Base-by-base conservation (phyloP, 1,140 invertebrate species). In the Ceratoteleas bidentatus region DNA sequence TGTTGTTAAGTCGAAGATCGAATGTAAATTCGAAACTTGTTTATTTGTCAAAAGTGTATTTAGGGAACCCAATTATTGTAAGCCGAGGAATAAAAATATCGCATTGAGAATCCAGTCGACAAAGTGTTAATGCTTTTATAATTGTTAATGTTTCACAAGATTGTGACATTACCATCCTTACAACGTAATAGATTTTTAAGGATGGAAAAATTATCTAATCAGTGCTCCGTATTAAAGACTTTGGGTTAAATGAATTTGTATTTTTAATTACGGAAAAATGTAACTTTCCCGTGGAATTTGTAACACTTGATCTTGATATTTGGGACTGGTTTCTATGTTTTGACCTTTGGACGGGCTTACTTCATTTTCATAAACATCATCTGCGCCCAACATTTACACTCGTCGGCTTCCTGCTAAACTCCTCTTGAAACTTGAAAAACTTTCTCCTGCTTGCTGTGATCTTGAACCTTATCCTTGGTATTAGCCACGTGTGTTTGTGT, bases 111-210 rank as follows among this genome's bases (percentile, higher is more conserved):
- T 66, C 68, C 49, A 52, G 65, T 45, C 50, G 64, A 11, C 49
- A 34, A 68, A 24, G 61, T 33, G 14, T 72, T 81, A 81, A 81
- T 81, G 72, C 15, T 60, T 81, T 72, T 81, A 58, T 81, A 81
- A 81, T 81, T 60, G 65, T 72, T 61, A 24, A 75, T 66, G 57
- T 72, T 65, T 81, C 65, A 66, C 40, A 70, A 81, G 47, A 66
- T 58, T 65, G n/a, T 50, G 50, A 66, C 68, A 53, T 40, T 54
- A 24, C 43, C 52, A 14, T 66, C 61, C 49, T 81, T 76, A 72
- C 66, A 81, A 61, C 66, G 47, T 76, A 81, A 81, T 81, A 73
- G 72, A 73, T 62, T 76, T 81, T 81, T 76, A 73, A 81, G 61
- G 66, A 81, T 43, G 57, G 66, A 66, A 81, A 81, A 81, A 70